A percentile compares a stretch with the other conserved stretches of the same genome.
phyloP scores from a whole-genome alignment of 2,113 vertebrate species.

The Gopherus flavomarginatus region DNA sequence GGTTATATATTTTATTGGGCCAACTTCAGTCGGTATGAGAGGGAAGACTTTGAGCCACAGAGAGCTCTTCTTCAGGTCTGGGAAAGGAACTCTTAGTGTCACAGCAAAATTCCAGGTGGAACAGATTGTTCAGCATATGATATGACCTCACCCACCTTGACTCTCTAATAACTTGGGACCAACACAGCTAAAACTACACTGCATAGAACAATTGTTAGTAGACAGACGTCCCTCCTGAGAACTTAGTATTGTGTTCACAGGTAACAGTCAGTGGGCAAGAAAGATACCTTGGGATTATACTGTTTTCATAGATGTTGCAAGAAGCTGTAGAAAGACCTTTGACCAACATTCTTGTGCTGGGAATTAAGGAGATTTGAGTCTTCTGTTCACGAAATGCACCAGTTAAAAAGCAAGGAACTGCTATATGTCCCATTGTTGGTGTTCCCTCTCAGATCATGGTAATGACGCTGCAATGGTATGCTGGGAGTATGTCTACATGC shows the following conservation, averaged over 20 bases:
- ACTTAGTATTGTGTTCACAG: neutral
- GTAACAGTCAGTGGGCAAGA: neutral
- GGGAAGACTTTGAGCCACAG: neutral
- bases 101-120: neutral
- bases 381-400: neutral
- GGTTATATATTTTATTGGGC: neutral
- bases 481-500: neutral
- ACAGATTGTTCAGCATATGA: neutral
- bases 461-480: neutral
- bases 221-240: neutral
- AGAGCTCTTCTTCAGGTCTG: neutral
- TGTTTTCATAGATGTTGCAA: neutral
- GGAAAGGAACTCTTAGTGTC: neutral
- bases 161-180: neutral
- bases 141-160: neutral
- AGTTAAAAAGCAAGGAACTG: neutral
- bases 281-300: neutral
- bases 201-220: neutral
- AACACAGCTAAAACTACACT: neutral
- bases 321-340: neutral
- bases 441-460: neutral
- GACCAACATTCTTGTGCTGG: neutral
- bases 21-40: neutral
- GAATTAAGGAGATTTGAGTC: conserved; percentile 32
- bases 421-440: neutral